Evolutionary conservation across 2,113 vertebrate species (phyloP).

Genomic region (Dolichotis patagonum): DNA sequence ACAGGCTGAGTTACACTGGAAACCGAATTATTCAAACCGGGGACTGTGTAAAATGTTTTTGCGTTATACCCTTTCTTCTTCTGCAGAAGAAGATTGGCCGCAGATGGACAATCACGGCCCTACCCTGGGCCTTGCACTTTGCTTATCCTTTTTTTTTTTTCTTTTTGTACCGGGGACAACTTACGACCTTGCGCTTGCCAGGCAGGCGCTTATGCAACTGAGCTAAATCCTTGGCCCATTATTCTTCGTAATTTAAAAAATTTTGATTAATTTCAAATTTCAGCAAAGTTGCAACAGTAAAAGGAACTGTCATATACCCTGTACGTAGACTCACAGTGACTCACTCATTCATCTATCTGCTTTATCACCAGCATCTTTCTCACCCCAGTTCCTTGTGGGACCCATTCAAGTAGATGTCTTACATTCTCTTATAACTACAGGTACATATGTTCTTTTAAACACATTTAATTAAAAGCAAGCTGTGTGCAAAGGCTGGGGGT

Average conservation of each 20-base stretch:
- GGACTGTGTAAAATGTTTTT: not conserved
- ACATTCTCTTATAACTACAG: not conserved
- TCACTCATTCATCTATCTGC: not conserved
- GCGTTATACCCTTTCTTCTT: not conserved
- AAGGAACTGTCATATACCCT: not conserved
- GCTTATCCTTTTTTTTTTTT: too few relatives aligned
- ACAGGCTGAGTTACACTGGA: not conserved
- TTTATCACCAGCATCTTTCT: not conserved
- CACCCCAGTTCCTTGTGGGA: not conserved
- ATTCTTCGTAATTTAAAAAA: not conserved
- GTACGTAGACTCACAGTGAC: not conserved
- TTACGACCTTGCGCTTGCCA: too few relatives aligned
- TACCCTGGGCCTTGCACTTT: not conserved
- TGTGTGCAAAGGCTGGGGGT: not conserved
- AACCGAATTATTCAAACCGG: not conserved
- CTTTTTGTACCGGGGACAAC: too few relatives aligned
- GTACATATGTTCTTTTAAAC: not conserved
- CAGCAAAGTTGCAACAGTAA: not conserved
- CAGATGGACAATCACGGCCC: not conserved
- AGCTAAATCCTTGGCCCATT: too few relatives aligned
- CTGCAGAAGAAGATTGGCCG: not conserved
- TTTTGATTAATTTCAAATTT: conserved; percentile 31
- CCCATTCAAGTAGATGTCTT: not conserved
- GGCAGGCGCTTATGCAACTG: too few relatives aligned
- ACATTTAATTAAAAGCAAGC: not conserved